Evolutionary conservation across 2,113 vertebrate species (phyloP).

Genomic region (Alethe diademata): DNA sequence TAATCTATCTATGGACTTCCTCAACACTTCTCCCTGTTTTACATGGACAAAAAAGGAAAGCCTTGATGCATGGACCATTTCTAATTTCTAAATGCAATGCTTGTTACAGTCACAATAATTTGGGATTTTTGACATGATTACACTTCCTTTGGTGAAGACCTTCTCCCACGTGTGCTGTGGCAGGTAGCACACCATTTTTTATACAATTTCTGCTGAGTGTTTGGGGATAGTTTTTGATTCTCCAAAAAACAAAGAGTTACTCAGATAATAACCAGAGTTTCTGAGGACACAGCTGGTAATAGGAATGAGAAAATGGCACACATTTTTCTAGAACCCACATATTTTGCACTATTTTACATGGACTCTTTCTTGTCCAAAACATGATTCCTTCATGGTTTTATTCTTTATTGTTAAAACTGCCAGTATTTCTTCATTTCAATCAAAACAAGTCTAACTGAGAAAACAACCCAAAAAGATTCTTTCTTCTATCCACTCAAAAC

Average conservation of each 20-base stretch:
- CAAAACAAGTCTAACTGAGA: neutral
- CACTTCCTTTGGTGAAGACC: neutral
- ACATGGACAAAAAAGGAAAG: neutral
- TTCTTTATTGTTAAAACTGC: neutral
- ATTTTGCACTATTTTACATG: neutral
- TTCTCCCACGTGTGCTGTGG: neutral
- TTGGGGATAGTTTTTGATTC: neutral
- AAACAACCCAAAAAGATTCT: fast-evolving
- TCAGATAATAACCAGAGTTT: neutral
- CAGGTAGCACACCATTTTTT: neutral
- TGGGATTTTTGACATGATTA: neutral
- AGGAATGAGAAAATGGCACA: neutral
- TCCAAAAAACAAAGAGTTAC: neutral
- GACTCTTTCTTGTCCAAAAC: neutral
- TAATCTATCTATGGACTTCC: neutral
- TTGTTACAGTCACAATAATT: neutral
- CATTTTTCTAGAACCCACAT: neutral
- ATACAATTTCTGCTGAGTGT: neutral
- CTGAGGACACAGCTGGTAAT: neutral
- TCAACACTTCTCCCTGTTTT: neutral
- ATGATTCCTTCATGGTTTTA: neutral
- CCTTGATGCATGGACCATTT: neutral
- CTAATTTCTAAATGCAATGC: neutral
- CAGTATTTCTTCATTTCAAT: neutral
- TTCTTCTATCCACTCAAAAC: fast-evolving